Percentiles rank a stretch among this genome's conserved stretches.
phyloP scores from a whole-genome alignment of 2,888 invertebrate genomes.

The Punctoribates punctum region DNA sequence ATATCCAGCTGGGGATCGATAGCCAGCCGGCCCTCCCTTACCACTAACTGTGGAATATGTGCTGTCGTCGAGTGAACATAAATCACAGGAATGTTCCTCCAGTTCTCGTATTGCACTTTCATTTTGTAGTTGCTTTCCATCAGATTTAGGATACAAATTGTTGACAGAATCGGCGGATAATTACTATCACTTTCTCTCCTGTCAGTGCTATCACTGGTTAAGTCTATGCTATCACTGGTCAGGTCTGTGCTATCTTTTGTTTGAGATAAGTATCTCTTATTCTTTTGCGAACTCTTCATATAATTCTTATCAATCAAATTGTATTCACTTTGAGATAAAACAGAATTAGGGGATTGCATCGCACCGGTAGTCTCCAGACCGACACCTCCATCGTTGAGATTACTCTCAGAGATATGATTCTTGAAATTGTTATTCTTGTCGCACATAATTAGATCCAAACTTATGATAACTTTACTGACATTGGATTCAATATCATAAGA shows the following conservation, averaged over 20 bases:
- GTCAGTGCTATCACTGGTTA: not conserved
- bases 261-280: too few relatives aligned
- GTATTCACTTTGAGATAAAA: not conserved
- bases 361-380: not conserved
- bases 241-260: not conserved
- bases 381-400: not conserved
- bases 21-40: constrained; percentile 33
- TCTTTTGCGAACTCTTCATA: not conserved
- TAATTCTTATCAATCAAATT: not conserved
- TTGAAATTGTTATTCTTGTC: not conserved
- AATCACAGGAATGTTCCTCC: constrained; percentile 15
- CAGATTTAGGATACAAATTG: constrained; percentile 22
- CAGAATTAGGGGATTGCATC: too few relatives aligned
- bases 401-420: not conserved
- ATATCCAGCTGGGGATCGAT: constrained; percentile 38
- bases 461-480: constrained; percentile 8
- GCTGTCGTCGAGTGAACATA: constrained; percentile 11
- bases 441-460: not conserved
- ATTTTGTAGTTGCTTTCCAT: constrained; percentile 1
- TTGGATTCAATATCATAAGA: not conserved
- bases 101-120: constrained; percentile 13
- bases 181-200: not conserved
- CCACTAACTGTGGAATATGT: not conserved
- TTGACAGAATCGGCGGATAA: not conserved
- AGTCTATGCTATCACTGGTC: not conserved